These are phyloP conservation scores for Terrapene triunguis DNA, from an alignment of 2,113 vertebrate species.

Conservation along the genomic window DNA sequence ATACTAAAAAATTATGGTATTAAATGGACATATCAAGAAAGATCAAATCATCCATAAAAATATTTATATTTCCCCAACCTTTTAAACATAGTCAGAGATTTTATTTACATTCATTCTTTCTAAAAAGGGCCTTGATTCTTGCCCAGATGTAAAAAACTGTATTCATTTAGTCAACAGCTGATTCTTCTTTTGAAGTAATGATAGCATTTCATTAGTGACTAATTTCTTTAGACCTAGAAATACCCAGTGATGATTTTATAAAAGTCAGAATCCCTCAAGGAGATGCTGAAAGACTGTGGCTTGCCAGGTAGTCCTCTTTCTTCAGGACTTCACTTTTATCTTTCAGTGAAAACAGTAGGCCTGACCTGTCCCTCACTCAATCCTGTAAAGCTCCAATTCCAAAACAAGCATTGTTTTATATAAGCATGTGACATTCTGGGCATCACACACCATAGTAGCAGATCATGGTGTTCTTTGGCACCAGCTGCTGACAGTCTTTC, in stretches of 20 bases:
- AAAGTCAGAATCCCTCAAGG: not conserved
- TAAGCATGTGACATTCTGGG: not conserved
- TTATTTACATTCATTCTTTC: not conserved
- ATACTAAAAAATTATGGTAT: not conserved
- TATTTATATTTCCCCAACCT: not conserved
- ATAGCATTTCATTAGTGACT: conserved; percentile 52
- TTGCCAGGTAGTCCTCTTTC: conserved; percentile 33
- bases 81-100: conserved; percentile 2
- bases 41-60: not conserved
- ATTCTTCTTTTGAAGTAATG: conserved; percentile 44
- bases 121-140: conserved; percentile 34
- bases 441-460: too few relatives aligned
- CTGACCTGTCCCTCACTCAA: not conserved
- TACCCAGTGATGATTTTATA: conserved; percentile 19
- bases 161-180: conserved; percentile 26
- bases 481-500: too few relatives aligned
- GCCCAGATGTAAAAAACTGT: conserved; percentile 29
- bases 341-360: not conserved
- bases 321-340: not conserved
- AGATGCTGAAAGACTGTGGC: not conserved
- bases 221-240: conserved; percentile 51
- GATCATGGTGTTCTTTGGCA: too few relatives aligned
- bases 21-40: not conserved
- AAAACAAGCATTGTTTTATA: conserved; percentile 31
- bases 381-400: not conserved